These are phyloP conservation scores for Gymnothorax javanicus DNA, from an alignment of 2,797 vertebrate species.

Conservation along the genomic window DNA sequence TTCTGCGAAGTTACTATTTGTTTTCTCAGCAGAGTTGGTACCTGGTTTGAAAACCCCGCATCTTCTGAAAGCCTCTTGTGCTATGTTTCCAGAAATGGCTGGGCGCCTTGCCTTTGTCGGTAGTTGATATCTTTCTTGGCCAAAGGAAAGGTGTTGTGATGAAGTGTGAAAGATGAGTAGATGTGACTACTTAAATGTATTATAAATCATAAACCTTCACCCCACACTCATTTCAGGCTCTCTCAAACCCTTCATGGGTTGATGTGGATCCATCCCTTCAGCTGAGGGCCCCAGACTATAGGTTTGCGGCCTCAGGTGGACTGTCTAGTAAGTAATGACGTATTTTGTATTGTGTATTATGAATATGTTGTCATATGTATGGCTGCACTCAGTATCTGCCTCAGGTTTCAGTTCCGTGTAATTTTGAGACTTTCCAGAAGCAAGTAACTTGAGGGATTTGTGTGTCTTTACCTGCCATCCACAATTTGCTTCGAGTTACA, in stretches of 20 bases:
- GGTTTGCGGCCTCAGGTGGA: slow-evolving; percentile 52
- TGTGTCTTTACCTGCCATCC: not conserved
- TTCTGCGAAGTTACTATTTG: too few relatives aligned
- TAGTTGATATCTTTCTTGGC: slow-evolving; percentile 23
- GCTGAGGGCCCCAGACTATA: slow-evolving; percentile 49
- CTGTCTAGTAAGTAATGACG: slow-evolving; percentile 57
- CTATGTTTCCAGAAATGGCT: not conserved
- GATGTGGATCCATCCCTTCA: slow-evolving; percentile 61
- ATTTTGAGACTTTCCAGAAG: not conserved
- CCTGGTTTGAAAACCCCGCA: too few relatives aligned
- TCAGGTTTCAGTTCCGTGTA: not conserved
- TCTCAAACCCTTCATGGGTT: slow-evolving; percentile 67
- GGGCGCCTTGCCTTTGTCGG: not conserved
- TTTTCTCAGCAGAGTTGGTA: too few relatives aligned
- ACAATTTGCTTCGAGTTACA: not conserved
- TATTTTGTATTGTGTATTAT: too few relatives aligned
- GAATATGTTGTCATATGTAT: too few relatives aligned
- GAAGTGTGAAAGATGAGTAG: not conserved
- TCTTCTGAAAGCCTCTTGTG: not conserved
- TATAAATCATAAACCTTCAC: not conserved
- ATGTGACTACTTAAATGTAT: not conserved
- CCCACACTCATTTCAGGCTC: slow-evolving; percentile 52
- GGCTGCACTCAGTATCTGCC: not conserved
- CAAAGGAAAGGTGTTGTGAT: slow-evolving; percentile 25
- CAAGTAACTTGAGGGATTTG: not conserved